Percentiles rank a stretch among this genome's conserved stretches.
These are phyloP conservation scores for Plagodis pulveraria DNA, from an alignment of 2,888 invertebrate genomes.

Conservation along the genomic window DNA sequence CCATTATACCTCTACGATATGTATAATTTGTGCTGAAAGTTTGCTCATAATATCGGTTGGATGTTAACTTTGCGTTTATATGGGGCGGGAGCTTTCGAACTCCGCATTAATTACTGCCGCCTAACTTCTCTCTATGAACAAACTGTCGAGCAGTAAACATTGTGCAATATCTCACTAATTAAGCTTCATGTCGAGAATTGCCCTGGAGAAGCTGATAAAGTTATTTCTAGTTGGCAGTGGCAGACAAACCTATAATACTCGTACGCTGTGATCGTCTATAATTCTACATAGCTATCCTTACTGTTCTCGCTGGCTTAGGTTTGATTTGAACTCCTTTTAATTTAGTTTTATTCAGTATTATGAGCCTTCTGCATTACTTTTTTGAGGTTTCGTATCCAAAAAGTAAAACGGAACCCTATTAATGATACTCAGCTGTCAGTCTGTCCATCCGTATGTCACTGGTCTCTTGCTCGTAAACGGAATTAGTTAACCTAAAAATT, in stretches of 20 bases:
- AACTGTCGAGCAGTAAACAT: slow-evolving; percentile 61
- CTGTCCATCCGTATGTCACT: too few relatives aligned
- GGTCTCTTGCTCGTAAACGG: too few relatives aligned
- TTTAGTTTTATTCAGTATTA: too few relatives aligned
- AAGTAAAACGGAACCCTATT: too few relatives aligned
- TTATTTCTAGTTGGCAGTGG: slow-evolving; percentile 10
- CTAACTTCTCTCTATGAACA: slow-evolving; percentile 51
- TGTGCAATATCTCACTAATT: slow-evolving; percentile 64
- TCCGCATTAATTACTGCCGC: slow-evolving; percentile 51
- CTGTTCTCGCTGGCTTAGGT: too few relatives aligned
- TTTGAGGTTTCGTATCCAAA: too few relatives aligned
- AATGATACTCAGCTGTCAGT: too few relatives aligned
- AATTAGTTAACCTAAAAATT: too few relatives aligned
- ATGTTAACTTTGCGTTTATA: slow-evolving; percentile 51
- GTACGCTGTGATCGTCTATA: slow-evolving; percentile 7
- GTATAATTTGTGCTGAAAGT: slow-evolving; percentile 35
- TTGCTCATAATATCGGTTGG: slow-evolving; percentile 44
- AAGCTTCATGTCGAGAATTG: slow-evolving; percentile 45
- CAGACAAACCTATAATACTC: slow-evolving; percentile 4
- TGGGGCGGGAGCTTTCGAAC: slow-evolving; percentile 50
- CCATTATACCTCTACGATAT: slow-evolving; percentile 30
- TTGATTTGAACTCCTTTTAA: too few relatives aligned
- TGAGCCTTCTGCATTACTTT: too few relatives aligned
- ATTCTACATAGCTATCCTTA: slow-evolving; percentile 10
- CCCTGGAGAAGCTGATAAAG: slow-evolving; percentile 12